Evolutionary conservation across 2,797 vertebrate species (phyloP), one percentile per base, ranked within the genome.

Genomic region (Gadopsis marmoratus): DNA sequence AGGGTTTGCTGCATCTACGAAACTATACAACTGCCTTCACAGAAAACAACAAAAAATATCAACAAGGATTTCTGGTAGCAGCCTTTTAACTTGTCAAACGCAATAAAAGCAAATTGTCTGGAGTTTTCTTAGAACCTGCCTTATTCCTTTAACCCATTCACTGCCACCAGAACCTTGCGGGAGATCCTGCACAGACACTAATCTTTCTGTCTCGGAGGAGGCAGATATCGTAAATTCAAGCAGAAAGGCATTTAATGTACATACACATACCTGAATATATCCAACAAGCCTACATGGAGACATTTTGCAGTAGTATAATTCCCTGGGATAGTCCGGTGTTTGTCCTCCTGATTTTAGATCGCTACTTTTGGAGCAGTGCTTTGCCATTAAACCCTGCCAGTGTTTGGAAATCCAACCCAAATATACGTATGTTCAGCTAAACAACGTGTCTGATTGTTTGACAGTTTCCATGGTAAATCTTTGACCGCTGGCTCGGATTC

Each of bases 391-490:
- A 81, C 60, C 17, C 72, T 54, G 82, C 54, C 81, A 84, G 61
- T 65, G 56, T 81, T 80, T 70, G 64, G 67, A 81, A 85, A 80
- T 83, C 79, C 79, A 86, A 87, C 78, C 82, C 67, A 86, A 88
- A 85, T 80, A 79, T 60, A 82, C 41, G 67, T 65, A 82, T 45
- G 67, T 65, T 89, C 43, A 37, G 71, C 77, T 68, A 74, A 89
- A 84, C 88, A 86, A 69, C 71, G 60, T 35, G 78, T 88, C 87
- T 89, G 77, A 37, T 63, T 89, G 82, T 88, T 88, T 88, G 79
- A 84, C 83, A 86, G 92, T 89, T 87, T 76, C 85, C 84, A 84
- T 81, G 84, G 84, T 76, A 72, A 82, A 65, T 73, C 45, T 68
- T 71, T 70, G 82, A 73, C 74, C 63, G 71, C 74, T 39, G 21